phyloP scores from a whole-genome alignment of 2,888 invertebrate species.

The Eupithecia inturbata region DNA sequence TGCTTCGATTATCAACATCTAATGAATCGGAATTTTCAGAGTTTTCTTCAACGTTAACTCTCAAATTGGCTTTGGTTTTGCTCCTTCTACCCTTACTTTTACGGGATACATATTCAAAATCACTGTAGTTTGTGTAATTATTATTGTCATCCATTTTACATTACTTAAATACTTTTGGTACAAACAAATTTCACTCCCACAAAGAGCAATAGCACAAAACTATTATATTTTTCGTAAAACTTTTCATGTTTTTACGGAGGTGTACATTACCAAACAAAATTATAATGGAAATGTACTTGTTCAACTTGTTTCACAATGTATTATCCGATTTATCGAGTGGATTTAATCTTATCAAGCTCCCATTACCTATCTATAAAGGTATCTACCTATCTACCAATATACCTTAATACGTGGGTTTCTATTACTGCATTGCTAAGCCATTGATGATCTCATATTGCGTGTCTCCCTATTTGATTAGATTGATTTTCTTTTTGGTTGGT shows the following conservation, averaged over 20 bases:
- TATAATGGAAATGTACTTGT: neutral
- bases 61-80: conserved; percentile 15
- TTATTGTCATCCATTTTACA: conserved; percentile 21
- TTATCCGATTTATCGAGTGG: conserved; percentile 4
- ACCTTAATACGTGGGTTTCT: neutral
- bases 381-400: neutral
- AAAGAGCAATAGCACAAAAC: neutral
- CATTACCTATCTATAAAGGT: conserved; percentile 3
- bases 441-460: neutral
- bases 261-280: neutral
- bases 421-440: neutral
- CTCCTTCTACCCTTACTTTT: conserved; percentile 36
- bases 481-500: neutral
- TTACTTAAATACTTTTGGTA: neutral
- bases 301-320: conserved; percentile 21
- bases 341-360: conserved; percentile 5
- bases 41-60: conserved; percentile 17
- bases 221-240: neutral
- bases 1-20: conserved; percentile 7
- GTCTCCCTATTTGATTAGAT: neutral
- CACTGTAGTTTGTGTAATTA: neutral
- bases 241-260: neutral
- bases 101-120: conserved; percentile 24
- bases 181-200: neutral
- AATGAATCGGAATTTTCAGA: conserved; percentile 13